These are phyloP conservation scores for Toxonevra muliebris DNA, from an alignment of 2,888 invertebrate species.

Conservation along the genomic window DNA sequence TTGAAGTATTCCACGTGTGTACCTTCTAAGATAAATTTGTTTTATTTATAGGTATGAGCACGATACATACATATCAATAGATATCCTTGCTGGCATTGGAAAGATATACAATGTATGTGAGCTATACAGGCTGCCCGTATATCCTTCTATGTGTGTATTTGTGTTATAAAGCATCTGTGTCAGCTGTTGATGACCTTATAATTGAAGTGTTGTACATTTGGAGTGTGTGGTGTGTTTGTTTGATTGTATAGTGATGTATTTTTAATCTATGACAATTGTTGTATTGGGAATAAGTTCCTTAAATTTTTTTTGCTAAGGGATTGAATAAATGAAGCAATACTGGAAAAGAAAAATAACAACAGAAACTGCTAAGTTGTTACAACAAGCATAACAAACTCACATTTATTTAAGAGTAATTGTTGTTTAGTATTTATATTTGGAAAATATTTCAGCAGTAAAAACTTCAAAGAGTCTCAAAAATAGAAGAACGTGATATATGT, in stretches of 20 bases:
- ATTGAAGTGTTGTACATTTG: slow-evolving; percentile 51
- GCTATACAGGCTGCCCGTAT: too few species aligned
- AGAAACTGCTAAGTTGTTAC: slow-evolving; percentile 21
- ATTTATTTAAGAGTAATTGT: not conserved
- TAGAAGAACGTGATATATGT: slow-evolving; percentile 19
- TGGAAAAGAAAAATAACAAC: too few species aligned
- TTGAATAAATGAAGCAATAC: not conserved
- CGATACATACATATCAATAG: slow-evolving; percentile 36
- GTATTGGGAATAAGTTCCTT: slow-evolving; percentile 38
- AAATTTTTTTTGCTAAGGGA: not conserved
- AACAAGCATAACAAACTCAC: slow-evolving; percentile 16
- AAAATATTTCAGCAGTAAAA: slow-evolving; percentile 2
- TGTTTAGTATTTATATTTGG: not conserved
- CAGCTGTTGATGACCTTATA: slow-evolving; percentile 60
- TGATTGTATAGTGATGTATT: slow-evolving; percentile 41
- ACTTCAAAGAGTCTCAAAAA: not conserved
- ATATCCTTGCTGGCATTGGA: not conserved
- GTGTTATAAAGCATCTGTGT: slow-evolving; percentile 29
- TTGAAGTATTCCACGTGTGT: slow-evolving; percentile 40
- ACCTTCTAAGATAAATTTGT: slow-evolving; percentile 39
- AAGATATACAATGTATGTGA: too few species aligned
- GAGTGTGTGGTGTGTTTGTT: slow-evolving; percentile 14
- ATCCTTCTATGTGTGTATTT: too few species aligned
- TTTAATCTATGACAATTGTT: slow-evolving; percentile 45
- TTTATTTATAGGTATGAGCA: slow-evolving; percentile 30